A percentile compares a stretch with the other conserved stretches of the same genome.
Conservation (phyloP, 2,797 vertebrate species). For the Crenuchus spilurus region DNA sequence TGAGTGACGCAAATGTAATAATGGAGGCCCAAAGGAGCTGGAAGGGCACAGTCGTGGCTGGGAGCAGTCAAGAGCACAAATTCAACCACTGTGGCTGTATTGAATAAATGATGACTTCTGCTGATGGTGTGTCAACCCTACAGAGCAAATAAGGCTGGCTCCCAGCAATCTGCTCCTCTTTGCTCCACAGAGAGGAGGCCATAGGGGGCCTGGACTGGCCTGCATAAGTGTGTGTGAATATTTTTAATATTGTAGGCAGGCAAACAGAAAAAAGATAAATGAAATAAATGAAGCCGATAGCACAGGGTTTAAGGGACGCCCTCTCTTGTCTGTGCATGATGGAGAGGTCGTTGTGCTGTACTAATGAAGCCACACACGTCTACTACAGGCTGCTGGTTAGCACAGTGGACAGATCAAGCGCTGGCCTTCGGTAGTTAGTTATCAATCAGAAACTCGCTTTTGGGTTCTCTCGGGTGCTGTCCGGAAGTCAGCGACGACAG, state of each 20-base stretch:
- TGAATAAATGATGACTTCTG: slow-evolving; percentile 71
- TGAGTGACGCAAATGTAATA: slow-evolving; percentile 40
- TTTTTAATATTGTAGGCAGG: slow-evolving; percentile 42
- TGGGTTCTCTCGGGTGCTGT: slow-evolving; percentile 10
- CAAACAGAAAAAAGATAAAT: slow-evolving; percentile 47
- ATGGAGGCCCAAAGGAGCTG: neutral
- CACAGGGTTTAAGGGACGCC: slow-evolving; percentile 55
- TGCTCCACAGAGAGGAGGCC: slow-evolving; percentile 39
- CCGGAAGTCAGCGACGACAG: slow-evolving; percentile 4
- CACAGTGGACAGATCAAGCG: slow-evolving; percentile 62
- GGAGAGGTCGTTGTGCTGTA: slow-evolving; percentile 75
- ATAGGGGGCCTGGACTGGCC: slow-evolving; percentile 54
- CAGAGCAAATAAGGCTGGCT: slow-evolving; percentile 67
- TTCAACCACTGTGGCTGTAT: slow-evolving; percentile 70
- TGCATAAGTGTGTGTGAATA: slow-evolving; percentile 5
- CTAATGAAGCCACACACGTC: slow-evolving; percentile 69
- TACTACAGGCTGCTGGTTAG: slow-evolving; percentile 54
- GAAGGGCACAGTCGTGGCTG: neutral
- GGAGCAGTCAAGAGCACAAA: slow-evolving; percentile 18
- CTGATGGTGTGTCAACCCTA: slow-evolving; percentile 66
- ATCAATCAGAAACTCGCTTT: slow-evolving; percentile 34
- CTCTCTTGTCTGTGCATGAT: slow-evolving; percentile 54
- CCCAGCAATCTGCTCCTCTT: slow-evolving; percentile 59
- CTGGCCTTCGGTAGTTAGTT: slow-evolving; percentile 64
- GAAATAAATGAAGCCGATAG: slow-evolving; percentile 52